Conservation (phyloP, 2,888 invertebrate species). For the Microdon myrmicae region DNA sequence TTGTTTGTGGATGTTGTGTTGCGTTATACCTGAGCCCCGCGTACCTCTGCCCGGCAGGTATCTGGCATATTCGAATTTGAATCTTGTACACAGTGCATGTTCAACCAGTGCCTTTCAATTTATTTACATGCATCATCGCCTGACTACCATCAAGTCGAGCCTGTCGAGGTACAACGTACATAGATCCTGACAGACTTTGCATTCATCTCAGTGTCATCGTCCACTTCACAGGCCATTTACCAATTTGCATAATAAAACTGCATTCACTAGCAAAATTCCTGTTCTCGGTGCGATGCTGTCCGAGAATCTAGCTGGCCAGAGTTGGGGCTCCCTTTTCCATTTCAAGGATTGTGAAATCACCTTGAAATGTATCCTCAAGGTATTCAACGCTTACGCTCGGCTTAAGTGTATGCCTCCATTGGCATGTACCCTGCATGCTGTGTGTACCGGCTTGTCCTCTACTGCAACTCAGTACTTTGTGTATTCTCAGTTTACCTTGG, state of each 20-base stretch:
- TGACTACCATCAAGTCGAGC: conserved; percentile 2
- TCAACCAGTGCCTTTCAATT: conserved; percentile 41
- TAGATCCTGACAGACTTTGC: no score
- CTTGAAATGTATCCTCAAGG: conserved; percentile 49
- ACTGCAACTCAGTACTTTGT: conserved; percentile 30
- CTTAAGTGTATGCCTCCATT: background rate
- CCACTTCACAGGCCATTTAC: conserved; percentile 53
- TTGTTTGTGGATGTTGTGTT: no score
- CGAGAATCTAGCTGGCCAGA: no score
- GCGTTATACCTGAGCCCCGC: no score
- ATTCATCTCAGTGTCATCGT: conserved; percentile 26
- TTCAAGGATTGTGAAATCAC: conserved; percentile 46
- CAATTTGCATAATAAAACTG: conserved; percentile 53
- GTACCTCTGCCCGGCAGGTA: no score
- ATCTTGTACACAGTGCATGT: conserved; percentile 27
- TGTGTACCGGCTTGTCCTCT: conserved; percentile 14
- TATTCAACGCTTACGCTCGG: conserved; percentile 36
- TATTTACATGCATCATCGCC: conserved; percentile 51
- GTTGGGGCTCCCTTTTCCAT: conserved; percentile 21
- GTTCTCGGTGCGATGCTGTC: conserved; percentile 18
- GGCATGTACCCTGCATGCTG: background rate
- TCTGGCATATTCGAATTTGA: no score
- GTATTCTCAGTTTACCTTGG: conserved; percentile 38
- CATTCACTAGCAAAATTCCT: conserved; percentile 41
- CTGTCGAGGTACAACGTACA: no score